These are phyloP conservation scores for Synergus laeviventris DNA, from an alignment of 2,888 invertebrate species.

Conservation along the genomic window DNA sequence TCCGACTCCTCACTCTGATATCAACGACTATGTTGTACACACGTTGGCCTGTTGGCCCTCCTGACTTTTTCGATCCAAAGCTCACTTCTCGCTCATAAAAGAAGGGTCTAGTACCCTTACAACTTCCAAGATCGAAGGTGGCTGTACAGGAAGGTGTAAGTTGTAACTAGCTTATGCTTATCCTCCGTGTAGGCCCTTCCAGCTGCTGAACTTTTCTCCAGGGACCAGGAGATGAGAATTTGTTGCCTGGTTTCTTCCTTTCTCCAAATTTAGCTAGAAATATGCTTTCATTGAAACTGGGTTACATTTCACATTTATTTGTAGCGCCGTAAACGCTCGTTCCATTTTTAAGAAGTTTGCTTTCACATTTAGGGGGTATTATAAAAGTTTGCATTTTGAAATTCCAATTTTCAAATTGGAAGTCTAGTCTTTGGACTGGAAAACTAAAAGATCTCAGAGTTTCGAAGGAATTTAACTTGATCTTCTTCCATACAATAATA, in stretches of 20 bases:
- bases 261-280: constrained; percentile 6
- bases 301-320: not conserved
- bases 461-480: too few species aligned
- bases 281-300: constrained; percentile 8
- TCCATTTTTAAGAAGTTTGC: not conserved
- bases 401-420: too few species aligned
- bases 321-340: not conserved
- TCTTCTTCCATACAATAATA: too few species aligned
- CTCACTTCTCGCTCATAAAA: constrained; percentile 17
- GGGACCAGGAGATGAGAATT: constrained; percentile 6
- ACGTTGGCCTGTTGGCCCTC: constrained; percentile 39
- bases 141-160: constrained; percentile 2
- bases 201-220: constrained; percentile 13
- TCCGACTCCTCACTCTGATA: constrained; percentile 58
- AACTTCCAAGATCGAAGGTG: constrained; percentile 14
- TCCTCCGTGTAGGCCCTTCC: not conserved
- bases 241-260: not conserved
- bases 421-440: too few species aligned
- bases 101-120: constrained; percentile 30
- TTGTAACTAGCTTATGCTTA: constrained; percentile 24
- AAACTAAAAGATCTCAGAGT: too few species aligned
- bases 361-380: not conserved
- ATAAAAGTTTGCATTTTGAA: too few species aligned
- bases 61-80: constrained; percentile 45
- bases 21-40: constrained; percentile 52